Evolutionary conservation across 2,888 invertebrate species (phyloP), one percentile per base, ranked within the genome.

Genomic region (Trissolcus japonicus): DNA sequence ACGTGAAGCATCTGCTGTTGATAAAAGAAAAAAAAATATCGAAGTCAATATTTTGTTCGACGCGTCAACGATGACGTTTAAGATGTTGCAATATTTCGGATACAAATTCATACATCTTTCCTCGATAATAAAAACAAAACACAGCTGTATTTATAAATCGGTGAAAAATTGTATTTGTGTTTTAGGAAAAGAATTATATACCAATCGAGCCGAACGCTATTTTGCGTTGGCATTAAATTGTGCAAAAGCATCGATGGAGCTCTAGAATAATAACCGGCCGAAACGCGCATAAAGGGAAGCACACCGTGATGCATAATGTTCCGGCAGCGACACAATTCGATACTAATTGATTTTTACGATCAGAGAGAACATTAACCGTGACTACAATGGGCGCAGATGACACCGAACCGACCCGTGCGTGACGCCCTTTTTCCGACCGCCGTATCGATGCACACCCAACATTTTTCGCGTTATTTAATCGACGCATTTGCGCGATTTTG

Each of bases 341-440:
- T 79, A 82, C 84, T 85, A 87, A 87, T 86, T 86, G 86, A 84
- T 84, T 83, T 81, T 85, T 82, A 83, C 81, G 83, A 84, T 77
- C 78, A 69, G 69, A 71, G 74, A 71, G 74, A 66, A 85, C 84
- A 87, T 86, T 86, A 85, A 86, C 84, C 86, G 82, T 87, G 84
- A 86, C 86, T 84, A 85, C 82, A 72, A 81, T 80, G 80, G 83
- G 79, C 81, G 83, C 82, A 82, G 83, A 85, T 83, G 84, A 84
- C 82, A 83, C 81, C 80, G 80, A 78, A 80, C 77, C 82, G 82
- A 83, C 78, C 82, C 82, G 84, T 84, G 84, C 86, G 83, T 86
- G 84, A 86, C 86, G 82, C 86, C 86, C 86, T 83, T 81, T 82
- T 80, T 76, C 80, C 76, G 59, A 63, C 74, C 55, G 54, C 62